A percentile compares a stretch with the other conserved stretches of the same genome.
Conservation (phyloP, 1,140 invertebrate species). For the Schlechtendalia chinensis region DNA sequence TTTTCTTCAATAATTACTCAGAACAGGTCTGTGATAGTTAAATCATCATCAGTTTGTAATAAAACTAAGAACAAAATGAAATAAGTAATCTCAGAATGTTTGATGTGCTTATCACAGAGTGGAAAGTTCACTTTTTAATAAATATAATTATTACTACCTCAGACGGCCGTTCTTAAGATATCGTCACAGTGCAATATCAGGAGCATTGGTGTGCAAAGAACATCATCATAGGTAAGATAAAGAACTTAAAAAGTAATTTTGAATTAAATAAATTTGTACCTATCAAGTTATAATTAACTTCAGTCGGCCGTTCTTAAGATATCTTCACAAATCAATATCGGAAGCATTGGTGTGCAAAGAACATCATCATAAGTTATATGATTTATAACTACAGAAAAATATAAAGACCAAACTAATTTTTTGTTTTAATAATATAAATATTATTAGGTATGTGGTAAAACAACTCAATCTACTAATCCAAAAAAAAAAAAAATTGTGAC, state of each 20-base stretch:
- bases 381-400: not conserved
- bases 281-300: constrained; percentile 11
- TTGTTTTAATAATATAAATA: no score
- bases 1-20: not conserved
- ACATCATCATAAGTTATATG: constrained; percentile 47
- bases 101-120: constrained; percentile 31
- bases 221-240: constrained; percentile 28
- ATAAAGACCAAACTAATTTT: not conserved
- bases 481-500: not conserved
- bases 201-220: constrained; percentile 53
- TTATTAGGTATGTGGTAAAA: no score
- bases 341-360: constrained; percentile 54
- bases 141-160: not conserved
- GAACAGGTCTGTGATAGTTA: constrained; percentile 45
- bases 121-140: no score
- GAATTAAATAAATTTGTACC: not conserved
- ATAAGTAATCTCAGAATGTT: not conserved
- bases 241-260: not conserved
- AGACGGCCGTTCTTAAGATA: constrained; percentile 38
- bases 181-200: constrained; percentile 54
- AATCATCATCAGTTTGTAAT: constrained; percentile 29
- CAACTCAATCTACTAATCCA: not conserved
- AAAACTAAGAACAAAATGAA: not conserved
- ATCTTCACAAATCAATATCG: constrained; percentile 54
- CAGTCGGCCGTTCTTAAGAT: constrained; percentile 50